Evolutionary conservation across 2,888 invertebrate genomes (phyloP), one percentile per base, ranked within the genome.

Genomic region (Lasioglossum marginatum): DNA sequence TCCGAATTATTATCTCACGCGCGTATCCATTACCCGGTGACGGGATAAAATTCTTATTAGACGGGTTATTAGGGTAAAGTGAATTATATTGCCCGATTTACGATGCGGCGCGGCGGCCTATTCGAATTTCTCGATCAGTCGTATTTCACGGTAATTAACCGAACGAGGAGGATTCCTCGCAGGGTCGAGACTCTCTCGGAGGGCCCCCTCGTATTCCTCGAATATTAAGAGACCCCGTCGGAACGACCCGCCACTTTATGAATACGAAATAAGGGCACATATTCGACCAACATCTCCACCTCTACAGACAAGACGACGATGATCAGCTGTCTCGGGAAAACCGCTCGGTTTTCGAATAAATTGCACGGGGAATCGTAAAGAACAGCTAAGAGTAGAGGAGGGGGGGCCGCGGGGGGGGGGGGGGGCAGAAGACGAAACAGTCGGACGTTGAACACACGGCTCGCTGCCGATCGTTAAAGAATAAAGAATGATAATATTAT

Each of bases 401-500:
- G 77, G 71, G 23, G 71, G 70, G 52, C 31, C 19, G 16, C 14
- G 63, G 31, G 2, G 31, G 3, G 0, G 1, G 27, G 63, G 19
- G 63, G 31, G 6, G 5, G 31, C 6, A 19, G 66, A 31, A 60
- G 19, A 16, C 60, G 27, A 27, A 60, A 60, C 60, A 60, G 27
- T 60, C 60, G 34, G 76, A 83, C 77, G 80, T 60, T 60, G 60
- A 60, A 14, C 14, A 82, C 81, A 66, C 84, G 81, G 70, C 81
- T 82, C 82, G 86, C 88, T 91, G 91, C 87, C 87, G 92, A 88
- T 93, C 92, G 92, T 93, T 93, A 92, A 93, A 92, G 90, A 86
- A 90, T 92, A 92, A 93, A 92, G 89, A 89, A 93, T 93, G 93
- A 90, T 93, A 93, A 93, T 94, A 93, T 93, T 93, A 93, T 93